Percentiles rank a stretch among this genome's conserved stretches.
phyloP scores from a whole-genome alignment of 2,797 vertebrate species.

The Amblyopsis hoosieri region DNA sequence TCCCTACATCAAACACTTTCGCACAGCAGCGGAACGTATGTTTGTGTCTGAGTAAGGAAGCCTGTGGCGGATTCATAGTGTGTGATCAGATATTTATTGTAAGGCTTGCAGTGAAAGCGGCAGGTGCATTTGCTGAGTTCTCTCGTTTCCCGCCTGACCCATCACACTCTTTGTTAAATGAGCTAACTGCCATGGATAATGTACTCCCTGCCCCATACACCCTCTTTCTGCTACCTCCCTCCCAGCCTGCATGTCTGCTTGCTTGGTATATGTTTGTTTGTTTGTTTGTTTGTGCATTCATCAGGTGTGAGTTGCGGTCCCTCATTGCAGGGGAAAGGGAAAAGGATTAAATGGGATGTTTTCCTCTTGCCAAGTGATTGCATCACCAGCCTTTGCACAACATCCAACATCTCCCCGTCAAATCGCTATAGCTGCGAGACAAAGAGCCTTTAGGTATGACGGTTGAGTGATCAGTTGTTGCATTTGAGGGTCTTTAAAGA shows the following conservation, averaged over 20 bases:
- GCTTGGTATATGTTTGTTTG: not conserved
- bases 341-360: conserved; percentile 16
- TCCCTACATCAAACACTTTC: conserved; percentile 32
- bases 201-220: not conserved
- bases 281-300: conserved; percentile 6
- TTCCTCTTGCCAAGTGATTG: conserved; percentile 44
- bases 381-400: conserved; percentile 37
- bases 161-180: not conserved
- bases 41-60: conserved; percentile 18
- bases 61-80: conserved; percentile 1
- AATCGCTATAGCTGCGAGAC: conserved; percentile 1
- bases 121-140: conserved; percentile 13
- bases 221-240: not conserved
- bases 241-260: conserved; percentile 8
- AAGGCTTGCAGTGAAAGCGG: conserved; percentile 24
- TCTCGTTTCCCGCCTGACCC: conserved; percentile 2
- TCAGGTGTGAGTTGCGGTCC: conserved; percentile 20
- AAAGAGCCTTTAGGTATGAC: not conserved
- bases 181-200: conserved; percentile 3
- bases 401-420: conserved; percentile 16
- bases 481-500: conserved; percentile 12
- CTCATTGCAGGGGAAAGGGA: conserved; percentile 11
- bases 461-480: not conserved
- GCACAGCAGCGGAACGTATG: conserved; percentile 23
- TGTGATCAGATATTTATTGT: not conserved